These are phyloP conservation scores for Bungarus multicinctus DNA, from an alignment of 2,113 vertebrate genomes.

Conservation along the genomic window DNA sequence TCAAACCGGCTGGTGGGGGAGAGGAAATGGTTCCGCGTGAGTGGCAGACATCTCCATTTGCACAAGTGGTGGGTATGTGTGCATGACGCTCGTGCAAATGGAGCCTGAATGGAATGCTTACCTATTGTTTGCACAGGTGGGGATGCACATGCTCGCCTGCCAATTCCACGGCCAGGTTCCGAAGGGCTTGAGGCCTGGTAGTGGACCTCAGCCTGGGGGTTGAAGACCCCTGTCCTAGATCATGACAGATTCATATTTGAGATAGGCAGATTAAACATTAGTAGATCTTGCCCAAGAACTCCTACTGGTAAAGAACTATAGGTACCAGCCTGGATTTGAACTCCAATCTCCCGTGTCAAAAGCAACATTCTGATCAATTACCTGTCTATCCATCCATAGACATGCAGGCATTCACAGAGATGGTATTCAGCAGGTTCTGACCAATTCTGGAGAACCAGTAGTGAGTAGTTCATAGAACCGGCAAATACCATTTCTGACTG, in stretches of 20 bases:
- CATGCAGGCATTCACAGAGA: background rate
- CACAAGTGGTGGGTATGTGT: too few species aligned
- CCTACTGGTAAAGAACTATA: background rate
- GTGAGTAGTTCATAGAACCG: too few species aligned
- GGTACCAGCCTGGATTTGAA: background rate
- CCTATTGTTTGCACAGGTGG: background rate
- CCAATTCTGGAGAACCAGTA: too few species aligned
- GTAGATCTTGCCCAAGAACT: background rate
- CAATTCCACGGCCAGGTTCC: background rate
- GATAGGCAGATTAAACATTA: background rate
- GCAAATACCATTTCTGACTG: too few species aligned
- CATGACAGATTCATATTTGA: background rate
- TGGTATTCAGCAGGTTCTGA: too few species aligned
- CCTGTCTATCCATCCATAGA: background rate
- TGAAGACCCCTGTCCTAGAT: background rate
- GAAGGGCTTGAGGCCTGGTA: background rate
- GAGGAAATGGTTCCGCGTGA: too few species aligned
- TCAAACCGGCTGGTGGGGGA: too few species aligned
- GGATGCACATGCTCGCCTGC: background rate
- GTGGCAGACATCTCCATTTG: too few species aligned
- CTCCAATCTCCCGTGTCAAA: background rate
- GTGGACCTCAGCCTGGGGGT: too few species aligned
- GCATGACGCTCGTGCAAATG: too few species aligned
- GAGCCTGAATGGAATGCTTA: too few species aligned
- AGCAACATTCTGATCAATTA: background rate